Evolutionary conservation across 1,140 invertebrate genomes (phyloP), one percentile per base, ranked within the genome.

Genomic region (Drosophila simulans): DNA sequence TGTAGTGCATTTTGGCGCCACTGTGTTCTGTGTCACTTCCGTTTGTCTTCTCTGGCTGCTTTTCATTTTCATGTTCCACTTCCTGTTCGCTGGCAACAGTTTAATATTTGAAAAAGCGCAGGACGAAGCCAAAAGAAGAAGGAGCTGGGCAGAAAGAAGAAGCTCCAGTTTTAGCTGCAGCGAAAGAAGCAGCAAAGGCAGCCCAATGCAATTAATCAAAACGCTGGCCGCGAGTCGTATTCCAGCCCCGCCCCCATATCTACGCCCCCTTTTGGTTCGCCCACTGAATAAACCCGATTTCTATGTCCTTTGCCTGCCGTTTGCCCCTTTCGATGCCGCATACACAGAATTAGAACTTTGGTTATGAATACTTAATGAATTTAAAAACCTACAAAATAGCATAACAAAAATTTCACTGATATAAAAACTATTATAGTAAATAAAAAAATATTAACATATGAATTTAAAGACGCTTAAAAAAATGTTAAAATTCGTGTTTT

Each of bases 161-260:
- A 35, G 37, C 3, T 20, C 12, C 8, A 51, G 8, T 34, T 34
- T 13, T 34, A 51, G 48, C n/a, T 34, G 27, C 10, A 51, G 15
- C 4, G 48, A 12, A 5, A 35, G 35, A 10, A 22, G 37, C 12
- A 27, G 37, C 12, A 8, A 35, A 20, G 58, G 54, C 40, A 49
- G 57, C 79, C 64, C 73, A 82, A 82, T 82, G 79, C 79, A 82
- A 82, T 82, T 82, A 82, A 82, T 81, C 80, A 77, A 82, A 80
- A 74, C 65, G 74, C 42, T 82, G 73, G 57, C 51, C 58, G 63
- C 48, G 58, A 54, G 56, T 60, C 39, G n/a, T 48, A 31, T 25
- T 11, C 35, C 46, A 20, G 34, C 25, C 17, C 27, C n/a, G 37
- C 12, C 35, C 46, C 15, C n/a, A 17, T 4, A 3, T n/a, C 10